phyloP scores from a whole-genome alignment of 2,888 invertebrate genomes.

The Tillus elongatus region DNA sequence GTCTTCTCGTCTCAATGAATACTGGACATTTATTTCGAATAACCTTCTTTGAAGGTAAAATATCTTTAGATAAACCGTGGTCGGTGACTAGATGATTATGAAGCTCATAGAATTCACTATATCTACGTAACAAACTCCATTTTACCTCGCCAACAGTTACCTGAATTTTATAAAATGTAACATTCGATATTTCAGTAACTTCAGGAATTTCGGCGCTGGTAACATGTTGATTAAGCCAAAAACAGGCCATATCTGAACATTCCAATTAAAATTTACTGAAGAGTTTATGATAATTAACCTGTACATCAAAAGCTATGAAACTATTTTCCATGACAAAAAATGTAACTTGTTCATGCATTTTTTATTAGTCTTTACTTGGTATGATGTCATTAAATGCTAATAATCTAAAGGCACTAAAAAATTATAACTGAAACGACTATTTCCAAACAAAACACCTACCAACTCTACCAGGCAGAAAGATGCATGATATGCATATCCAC shows the following conservation, averaged over 20 bases:
- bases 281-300: too few relatives aligned
- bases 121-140: conserved; percentile 81
- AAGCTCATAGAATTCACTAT: conserved; percentile 81
- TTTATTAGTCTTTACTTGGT: too few relatives aligned
- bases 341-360: too few relatives aligned
- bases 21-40: conserved; percentile 81
- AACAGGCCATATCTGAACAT: conserved; percentile 61
- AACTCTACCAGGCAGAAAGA: too few relatives aligned
- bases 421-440: too few relatives aligned
- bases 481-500: too few relatives aligned
- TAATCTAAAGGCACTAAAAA: too few relatives aligned
- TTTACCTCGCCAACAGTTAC: conserved; percentile 60
- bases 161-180: conserved; percentile 65
- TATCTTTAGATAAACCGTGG: conserved; percentile 73
- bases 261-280: too few relatives aligned
- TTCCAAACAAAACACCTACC: too few relatives aligned
- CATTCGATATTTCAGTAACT: conserved; percentile 53
- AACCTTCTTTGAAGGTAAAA: conserved; percentile 87
- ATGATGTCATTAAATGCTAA: too few relatives aligned
- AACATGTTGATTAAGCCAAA: conserved; percentile 58
- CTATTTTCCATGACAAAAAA: too few relatives aligned
- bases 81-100: conserved; percentile 74
- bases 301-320: too few relatives aligned
- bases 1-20: conserved; percentile 76
- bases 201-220: conserved; percentile 58